Percentiles rank a stretch among this genome's conserved stretches.
Conservation (phyloP, 2,888 invertebrate genomes). For the Fragum sueziense region DNA sequence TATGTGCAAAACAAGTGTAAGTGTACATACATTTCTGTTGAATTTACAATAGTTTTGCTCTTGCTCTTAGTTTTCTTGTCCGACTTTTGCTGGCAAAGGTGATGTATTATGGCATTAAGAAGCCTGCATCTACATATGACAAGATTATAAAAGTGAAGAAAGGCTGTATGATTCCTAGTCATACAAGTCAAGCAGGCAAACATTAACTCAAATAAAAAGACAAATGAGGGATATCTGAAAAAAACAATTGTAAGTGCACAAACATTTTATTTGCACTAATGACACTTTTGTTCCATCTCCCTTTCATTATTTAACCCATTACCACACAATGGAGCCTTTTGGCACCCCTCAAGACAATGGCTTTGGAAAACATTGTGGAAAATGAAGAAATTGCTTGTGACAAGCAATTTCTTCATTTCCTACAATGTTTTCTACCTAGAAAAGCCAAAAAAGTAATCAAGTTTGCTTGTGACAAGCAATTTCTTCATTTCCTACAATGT, state of each 20-base stretch:
- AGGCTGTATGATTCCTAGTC: conserved; percentile 24
- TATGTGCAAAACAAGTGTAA: too few relatives aligned
- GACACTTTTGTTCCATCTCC: too few relatives aligned
- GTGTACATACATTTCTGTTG: too few relatives aligned
- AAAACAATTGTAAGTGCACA: too few relatives aligned
- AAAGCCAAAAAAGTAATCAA: too few relatives aligned
- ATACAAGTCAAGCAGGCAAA: conserved; percentile 16
- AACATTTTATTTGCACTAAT: too few relatives aligned
- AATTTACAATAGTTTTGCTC: too few relatives aligned
- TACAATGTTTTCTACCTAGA: not conserved
- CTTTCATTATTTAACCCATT: not conserved
- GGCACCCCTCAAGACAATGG: not conserved
- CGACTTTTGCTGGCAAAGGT: too few relatives aligned
- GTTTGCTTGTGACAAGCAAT: not conserved
- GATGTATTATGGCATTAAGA: not conserved
- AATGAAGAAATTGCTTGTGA: not conserved
- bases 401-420: conserved; percentile 6
- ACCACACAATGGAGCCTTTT: not conserved
- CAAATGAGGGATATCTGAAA: too few relatives aligned
- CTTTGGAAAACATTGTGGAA: not conserved
- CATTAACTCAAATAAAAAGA: too few relatives aligned
- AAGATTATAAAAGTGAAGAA: not conserved
- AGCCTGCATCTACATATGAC: not conserved
- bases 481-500: conserved; percentile 5
- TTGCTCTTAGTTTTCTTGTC: too few relatives aligned